These are phyloP conservation scores for Pachyramphus minor DNA, from an alignment of 2,113 vertebrate species.

Conservation along the genomic window DNA sequence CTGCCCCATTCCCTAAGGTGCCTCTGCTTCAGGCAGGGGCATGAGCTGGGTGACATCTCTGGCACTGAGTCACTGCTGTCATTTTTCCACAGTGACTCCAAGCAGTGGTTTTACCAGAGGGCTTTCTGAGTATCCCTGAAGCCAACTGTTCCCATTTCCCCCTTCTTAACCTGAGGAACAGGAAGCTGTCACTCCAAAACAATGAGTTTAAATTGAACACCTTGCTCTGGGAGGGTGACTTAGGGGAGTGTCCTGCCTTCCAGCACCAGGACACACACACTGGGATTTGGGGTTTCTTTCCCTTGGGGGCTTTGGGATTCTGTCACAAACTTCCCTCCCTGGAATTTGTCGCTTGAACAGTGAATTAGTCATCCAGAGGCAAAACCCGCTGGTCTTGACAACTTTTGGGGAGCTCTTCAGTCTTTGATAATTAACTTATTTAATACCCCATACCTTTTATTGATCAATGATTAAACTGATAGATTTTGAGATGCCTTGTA, in stretches of 20 bases:
- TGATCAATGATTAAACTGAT: background rate
- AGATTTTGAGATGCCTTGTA: fast-evolving
- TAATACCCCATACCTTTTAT: background rate
- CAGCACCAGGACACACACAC: fast-evolving
- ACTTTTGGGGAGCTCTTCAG: background rate
- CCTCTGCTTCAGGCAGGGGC: background rate
- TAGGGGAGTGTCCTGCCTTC: no score
- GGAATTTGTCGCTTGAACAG: background rate
- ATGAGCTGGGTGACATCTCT: background rate
- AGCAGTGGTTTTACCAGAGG: background rate
- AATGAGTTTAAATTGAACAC: fast-evolving
- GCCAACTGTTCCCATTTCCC: background rate
- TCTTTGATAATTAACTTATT: background rate
- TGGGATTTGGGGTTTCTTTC: background rate
- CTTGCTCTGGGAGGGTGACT: background rate
- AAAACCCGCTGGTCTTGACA: background rate
- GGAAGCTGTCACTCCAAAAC: background rate
- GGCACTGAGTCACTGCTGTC: fast-evolving
- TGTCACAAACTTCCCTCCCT: background rate
- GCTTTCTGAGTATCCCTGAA: background rate
- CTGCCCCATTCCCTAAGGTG: fast-evolving
- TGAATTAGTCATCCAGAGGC: fast-evolving
- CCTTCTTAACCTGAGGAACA: background rate
- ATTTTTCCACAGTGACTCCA: background rate
- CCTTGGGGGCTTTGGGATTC: background rate